Base-by-base conservation (phyloP, 2,797 vertebrate genomes). In the Channallabes apus region DNA sequence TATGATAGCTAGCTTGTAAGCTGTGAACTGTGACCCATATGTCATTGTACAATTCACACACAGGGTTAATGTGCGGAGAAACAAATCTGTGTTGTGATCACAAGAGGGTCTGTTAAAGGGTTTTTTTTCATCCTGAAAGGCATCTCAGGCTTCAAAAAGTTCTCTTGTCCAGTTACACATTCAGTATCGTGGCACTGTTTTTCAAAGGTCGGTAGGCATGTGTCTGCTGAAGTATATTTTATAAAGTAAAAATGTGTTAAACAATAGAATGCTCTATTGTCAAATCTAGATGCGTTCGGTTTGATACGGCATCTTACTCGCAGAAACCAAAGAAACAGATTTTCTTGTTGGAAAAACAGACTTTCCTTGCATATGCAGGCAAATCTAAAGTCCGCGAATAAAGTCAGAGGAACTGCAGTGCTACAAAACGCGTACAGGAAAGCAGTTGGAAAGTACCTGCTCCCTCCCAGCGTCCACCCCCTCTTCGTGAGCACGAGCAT, bases 401-500 rank as follows among this genome's bases (percentile, higher is more conserved):
- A 64, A 62, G 77, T 80, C 22, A 3, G 24, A 62, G 58, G 62
- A 73, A 29, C 79, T 82, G 79, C 46, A 67, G 38, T 46, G 15
- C 51, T 76, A 85, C 84, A 80, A 87, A 81, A 87, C 85, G 86
- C 85, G 61, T 88, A 65, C 82, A 64, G 67, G 83, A 90, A 85
- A 82, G 58, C 85, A 88, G 85, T 83, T 84, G 84, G 87, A 89
- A 90, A 88, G 88, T 89, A 88, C 88, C 87, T 80, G 56, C 75
- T 80, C 86, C 88, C 86, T 85, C 86, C 88, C 85, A 71, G 79
- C 75, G 67, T 81, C 65, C 82, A 88, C 83, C 82, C 86, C 81
- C 86, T 87, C 79, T 89, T 85, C 80, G 89, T 86, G 86, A 88
- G 87, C 77, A 64, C 59, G 46, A 86, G 89, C 90, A 91, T 91